These are phyloP conservation scores for Onychostoma macrolepis DNA, from an alignment of 2,113 vertebrate species.

Conservation along the genomic window DNA sequence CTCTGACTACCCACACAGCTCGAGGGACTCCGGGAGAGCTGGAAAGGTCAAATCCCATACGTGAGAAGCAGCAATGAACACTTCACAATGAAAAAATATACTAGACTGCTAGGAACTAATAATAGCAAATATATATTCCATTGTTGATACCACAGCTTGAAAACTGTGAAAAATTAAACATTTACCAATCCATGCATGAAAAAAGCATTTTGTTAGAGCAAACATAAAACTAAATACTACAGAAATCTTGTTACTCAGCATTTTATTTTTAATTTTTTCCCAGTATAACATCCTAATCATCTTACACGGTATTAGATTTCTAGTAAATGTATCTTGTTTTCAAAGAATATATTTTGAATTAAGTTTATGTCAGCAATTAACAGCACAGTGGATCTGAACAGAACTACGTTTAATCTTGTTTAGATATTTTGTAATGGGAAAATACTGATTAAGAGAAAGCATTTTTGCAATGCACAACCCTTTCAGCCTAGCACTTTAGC, in stretches of 20 bases:
- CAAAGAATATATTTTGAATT: background rate
- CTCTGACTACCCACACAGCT: constrained; percentile 41
- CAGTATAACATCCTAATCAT: background rate
- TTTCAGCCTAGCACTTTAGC: constrained; percentile 12
- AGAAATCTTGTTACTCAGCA: background rate
- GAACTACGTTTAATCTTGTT: background rate
- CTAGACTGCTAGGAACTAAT: background rate
- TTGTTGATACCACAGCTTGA: background rate
- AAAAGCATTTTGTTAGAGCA: background rate
- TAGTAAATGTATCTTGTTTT: background rate
- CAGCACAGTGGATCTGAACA: background rate
- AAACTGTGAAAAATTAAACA: background rate
- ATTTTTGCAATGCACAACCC: background rate
- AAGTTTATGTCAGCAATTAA: background rate
- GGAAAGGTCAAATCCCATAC: constrained; percentile 46
- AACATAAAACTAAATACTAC: background rate
- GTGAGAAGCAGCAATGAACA: constrained; percentile 28
- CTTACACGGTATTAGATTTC: background rate
- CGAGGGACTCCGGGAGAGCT: constrained; percentile 28
- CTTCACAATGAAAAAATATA: background rate
- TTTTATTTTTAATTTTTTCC: background rate
- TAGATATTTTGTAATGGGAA: background rate
- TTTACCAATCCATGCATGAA: background rate
- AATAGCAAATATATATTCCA: background rate
- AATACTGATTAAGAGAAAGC: background rate